These are phyloP conservation scores for Galaxias olidus DNA, from an alignment of 2,797 vertebrate species.

Conservation along the genomic window DNA sequence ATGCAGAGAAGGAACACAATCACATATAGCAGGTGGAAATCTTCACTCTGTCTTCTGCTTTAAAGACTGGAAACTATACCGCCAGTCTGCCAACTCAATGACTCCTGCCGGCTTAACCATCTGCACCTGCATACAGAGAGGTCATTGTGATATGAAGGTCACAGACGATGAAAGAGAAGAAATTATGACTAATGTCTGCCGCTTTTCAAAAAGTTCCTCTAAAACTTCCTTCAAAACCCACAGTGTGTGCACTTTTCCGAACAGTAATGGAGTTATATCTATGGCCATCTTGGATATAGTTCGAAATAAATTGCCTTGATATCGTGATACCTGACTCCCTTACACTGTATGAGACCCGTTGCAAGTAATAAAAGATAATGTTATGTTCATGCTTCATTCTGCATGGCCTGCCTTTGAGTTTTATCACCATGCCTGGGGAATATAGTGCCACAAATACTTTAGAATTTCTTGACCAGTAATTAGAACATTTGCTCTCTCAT, in stretches of 20 bases:
- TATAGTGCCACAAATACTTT: constrained; percentile 50
- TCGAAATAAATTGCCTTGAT: constrained; percentile 1
- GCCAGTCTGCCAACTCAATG: constrained; percentile 38
- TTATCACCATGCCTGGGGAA: constrained; percentile 49
- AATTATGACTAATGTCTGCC: background rate
- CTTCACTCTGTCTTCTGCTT: constrained; percentile 37
- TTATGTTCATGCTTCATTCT: constrained; percentile 31
- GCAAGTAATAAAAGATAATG: background rate
- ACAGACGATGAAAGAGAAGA: constrained; percentile 9
- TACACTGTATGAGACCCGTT: too few relatives aligned
- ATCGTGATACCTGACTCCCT: too few relatives aligned
- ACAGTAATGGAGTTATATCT: too few relatives aligned
- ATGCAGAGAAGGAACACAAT: constrained; percentile 42
- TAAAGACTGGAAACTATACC: constrained; percentile 17
- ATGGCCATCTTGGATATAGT: background rate
- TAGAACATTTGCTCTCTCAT: constrained; percentile 54
- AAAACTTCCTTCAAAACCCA: background rate
- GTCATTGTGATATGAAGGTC: constrained; percentile 14
- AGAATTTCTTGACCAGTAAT: constrained; percentile 61
- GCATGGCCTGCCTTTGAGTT: constrained; percentile 41
- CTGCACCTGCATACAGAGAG: background rate
- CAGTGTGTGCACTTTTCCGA: too few relatives aligned
- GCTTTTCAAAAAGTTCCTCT: constrained; percentile 15
- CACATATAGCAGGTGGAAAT: constrained; percentile 51
- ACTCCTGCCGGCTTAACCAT: background rate